phyloP scores from a whole-genome alignment of 2,113 vertebrate genomes.

The Cryptotis parvus region DNA sequence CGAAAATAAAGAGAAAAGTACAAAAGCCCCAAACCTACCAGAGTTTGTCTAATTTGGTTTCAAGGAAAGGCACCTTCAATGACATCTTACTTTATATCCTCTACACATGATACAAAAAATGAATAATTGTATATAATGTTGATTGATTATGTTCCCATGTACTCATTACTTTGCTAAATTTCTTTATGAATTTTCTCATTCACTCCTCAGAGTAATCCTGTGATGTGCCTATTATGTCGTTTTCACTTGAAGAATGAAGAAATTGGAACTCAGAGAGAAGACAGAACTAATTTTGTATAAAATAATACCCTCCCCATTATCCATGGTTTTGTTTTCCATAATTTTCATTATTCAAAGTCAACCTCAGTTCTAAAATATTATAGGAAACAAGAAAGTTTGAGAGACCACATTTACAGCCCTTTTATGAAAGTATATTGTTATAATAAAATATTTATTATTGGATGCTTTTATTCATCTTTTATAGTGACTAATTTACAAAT shows the following conservation, averaged over 20 bases:
- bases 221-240: not conserved
- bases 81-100: not conserved
- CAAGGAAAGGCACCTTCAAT: conserved; percentile 12
- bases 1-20: not conserved
- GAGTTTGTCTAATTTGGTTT: conserved; percentile 20
- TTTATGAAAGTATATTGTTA: not conserved
- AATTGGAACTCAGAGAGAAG: not conserved
- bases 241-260: not conserved
- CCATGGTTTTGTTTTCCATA: not conserved
- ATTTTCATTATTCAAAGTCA: not conserved
- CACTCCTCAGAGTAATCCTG: not conserved
- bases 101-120: not conserved
- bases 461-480: not conserved
- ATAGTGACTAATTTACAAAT: not conserved
- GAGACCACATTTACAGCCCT: not conserved
- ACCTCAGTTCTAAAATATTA: not conserved
- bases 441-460: not conserved
- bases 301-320: not conserved
- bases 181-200: not conserved
- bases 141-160: not conserved
- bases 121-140: not conserved
- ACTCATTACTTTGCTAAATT: not conserved
- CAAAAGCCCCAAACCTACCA: not conserved
- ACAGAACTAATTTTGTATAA: not conserved
- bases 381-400: not conserved